A percentile compares a stretch with the other conserved stretches of the same genome.
These are phyloP conservation scores for Drosophila kurseongensis DNA, from an alignment of 1,140 invertebrate genomes.

Conservation along the genomic window DNA sequence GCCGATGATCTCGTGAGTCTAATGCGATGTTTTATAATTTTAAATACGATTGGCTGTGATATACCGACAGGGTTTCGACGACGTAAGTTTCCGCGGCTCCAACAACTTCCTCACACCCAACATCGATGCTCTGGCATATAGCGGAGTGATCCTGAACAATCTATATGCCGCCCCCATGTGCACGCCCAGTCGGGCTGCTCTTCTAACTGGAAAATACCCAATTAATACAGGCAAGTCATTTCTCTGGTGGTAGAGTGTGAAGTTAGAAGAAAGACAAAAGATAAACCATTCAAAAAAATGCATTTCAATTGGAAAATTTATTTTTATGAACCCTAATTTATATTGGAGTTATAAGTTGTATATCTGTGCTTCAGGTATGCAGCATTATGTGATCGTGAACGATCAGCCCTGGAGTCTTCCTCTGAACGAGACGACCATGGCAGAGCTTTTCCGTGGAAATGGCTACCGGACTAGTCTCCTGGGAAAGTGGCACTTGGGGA, in stretches of 20 bases:
- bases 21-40: not conserved
- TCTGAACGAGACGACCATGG: conserved; percentile 89
- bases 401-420: conserved; percentile 91
- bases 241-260: too few species aligned
- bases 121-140: conserved; percentile 92
- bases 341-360: too few species aligned
- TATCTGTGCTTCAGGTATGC: conserved; percentile 87
- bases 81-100: conserved; percentile 95
- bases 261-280: too few species aligned
- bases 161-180: conserved; percentile 91
- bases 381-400: conserved; percentile 91
- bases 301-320: too few species aligned
- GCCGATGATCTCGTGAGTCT: conserved; percentile 87
- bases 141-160: conserved; percentile 91
- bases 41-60: not conserved
- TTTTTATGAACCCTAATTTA: too few species aligned
- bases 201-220: conserved; percentile 94
- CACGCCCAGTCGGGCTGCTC: conserved; percentile 90
- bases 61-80: conserved; percentile 90
- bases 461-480: conserved; percentile 93
- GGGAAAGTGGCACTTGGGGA: conserved; percentile 96
- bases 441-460: conserved; percentile 89
- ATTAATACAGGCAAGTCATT: conserved; percentile 89
- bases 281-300: too few species aligned
- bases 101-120: conserved; percentile 94